Percentiles rank a stretch among this genome's conserved stretches.
phyloP scores from a whole-genome alignment of 2,113 vertebrate species.

The Hoplias malabaricus region DNA sequence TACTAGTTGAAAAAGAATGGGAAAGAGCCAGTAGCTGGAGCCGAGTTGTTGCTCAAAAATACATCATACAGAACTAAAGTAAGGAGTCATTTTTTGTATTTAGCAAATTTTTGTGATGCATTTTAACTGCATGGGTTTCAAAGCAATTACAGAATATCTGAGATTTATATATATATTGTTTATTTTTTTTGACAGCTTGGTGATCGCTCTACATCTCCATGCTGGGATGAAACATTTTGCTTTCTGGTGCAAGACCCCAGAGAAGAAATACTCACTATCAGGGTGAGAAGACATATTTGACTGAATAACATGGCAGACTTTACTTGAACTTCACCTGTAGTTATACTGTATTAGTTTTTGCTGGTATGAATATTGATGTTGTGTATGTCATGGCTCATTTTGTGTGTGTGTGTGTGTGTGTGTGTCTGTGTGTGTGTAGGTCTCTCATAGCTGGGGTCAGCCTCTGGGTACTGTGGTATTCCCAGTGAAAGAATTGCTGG shows the following conservation, averaged over 20 bases:
- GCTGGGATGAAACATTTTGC: constrained; percentile 85
- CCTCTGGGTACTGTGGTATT: constrained; percentile 76
- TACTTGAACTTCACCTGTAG: not conserved
- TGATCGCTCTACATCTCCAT: constrained; percentile 74
- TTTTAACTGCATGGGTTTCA: no score
- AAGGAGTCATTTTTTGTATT: no score
- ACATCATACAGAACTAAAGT: constrained; percentile 83
- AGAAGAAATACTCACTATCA: constrained; percentile 79
- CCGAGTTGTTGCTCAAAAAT: constrained; percentile 74
- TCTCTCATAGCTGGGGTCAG: constrained; percentile 76
- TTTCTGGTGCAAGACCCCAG: constrained; percentile 83
- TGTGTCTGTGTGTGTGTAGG: constrained; percentile 58
- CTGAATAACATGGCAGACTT: not conserved
- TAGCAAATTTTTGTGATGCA: no score
- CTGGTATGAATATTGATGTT: not conserved
- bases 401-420: constrained; percentile 25
- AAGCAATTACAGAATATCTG: no score
- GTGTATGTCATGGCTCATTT: not conserved
- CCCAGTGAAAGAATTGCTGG: constrained; percentile 78
- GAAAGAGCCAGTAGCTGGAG: constrained; percentile 79
- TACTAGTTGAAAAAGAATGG: constrained; percentile 82
- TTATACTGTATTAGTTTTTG: not conserved
- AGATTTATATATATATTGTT: no score
- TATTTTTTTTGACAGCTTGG: constrained; percentile 63
- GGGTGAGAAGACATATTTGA: constrained; percentile 67